Conservation (phyloP, 2,113 vertebrate species). For the Osmerus mordax region DNA sequence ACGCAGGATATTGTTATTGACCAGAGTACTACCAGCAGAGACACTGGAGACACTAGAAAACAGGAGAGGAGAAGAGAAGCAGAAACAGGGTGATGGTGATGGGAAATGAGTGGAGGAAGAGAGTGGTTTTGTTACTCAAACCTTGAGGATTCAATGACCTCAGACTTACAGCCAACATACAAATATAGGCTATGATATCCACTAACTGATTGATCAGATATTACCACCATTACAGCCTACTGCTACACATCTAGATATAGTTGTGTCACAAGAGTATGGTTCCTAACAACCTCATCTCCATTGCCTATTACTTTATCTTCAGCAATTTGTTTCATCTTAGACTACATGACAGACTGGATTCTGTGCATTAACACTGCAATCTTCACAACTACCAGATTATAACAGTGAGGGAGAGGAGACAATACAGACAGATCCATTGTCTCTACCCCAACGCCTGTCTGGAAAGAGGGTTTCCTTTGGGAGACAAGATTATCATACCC, state of each 20-base stretch:
- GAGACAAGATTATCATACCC: not conserved
- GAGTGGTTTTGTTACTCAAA: not conserved
- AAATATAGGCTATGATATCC: not conserved
- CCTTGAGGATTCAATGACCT: not conserved
- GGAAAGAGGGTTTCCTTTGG: not conserved
- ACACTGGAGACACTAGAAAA: not conserved
- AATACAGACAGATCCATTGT: not conserved
- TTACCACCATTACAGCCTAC: not conserved
- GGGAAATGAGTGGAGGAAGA: not conserved
- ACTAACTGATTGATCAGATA: not conserved
- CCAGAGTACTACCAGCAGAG: not conserved
- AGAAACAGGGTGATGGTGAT: not conserved
- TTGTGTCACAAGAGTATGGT: not conserved
- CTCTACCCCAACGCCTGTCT: not conserved
- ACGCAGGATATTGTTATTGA: conserved; percentile 22
- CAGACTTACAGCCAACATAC: not conserved
- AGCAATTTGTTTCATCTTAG: no score
- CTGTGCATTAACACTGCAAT: not conserved
- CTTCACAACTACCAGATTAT: not conserved
- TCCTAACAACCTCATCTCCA: no score
- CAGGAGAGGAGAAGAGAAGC: not conserved
- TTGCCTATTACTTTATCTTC: no score
- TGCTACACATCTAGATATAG: not conserved
- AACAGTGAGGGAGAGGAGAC: not conserved
- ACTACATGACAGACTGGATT: not conserved